phyloP scores from a whole-genome alignment of 2,113 vertebrate species.

The Sceloporus tristichus region DNA sequence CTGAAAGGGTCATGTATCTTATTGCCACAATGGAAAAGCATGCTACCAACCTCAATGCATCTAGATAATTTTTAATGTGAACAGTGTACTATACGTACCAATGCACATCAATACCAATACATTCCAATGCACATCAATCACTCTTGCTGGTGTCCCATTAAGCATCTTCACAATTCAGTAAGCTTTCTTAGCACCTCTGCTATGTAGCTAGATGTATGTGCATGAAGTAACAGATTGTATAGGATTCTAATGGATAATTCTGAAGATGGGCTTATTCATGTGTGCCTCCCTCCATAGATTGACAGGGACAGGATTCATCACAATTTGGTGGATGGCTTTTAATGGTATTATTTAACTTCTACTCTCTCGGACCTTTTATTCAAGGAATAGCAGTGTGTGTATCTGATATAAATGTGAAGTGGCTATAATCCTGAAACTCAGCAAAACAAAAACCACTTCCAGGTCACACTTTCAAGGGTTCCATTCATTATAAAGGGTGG shows the following conservation, averaged over 20 bases:
- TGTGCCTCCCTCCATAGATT: background rate
- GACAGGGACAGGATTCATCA: background rate
- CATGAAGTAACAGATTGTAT: no score
- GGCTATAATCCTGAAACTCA: conserved; percentile 19
- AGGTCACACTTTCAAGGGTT: conserved; percentile 41
- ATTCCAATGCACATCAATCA: no score
- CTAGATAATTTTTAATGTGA: background rate
- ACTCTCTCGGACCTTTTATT: background rate
- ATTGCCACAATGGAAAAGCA: background rate
- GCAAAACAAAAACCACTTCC: conserved; percentile 30
- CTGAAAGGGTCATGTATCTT: background rate
- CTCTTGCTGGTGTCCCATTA: no score
- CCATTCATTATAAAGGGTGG: conserved; percentile 13
- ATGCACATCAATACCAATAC: no score
- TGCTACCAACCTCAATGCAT: background rate
- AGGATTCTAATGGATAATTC: background rate
- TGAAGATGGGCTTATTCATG: background rate
- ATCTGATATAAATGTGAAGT: conserved; percentile 2
- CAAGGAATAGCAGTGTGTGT: background rate
- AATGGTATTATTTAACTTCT: background rate
- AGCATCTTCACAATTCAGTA: no score
- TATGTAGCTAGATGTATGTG: background rate
- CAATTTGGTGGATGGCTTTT: background rate
- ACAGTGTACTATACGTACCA: no score
- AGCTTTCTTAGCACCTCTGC: background rate